These are phyloP conservation scores for Alces alces DNA, from an alignment of 2,113 vertebrate genomes.

Conservation along the genomic window DNA sequence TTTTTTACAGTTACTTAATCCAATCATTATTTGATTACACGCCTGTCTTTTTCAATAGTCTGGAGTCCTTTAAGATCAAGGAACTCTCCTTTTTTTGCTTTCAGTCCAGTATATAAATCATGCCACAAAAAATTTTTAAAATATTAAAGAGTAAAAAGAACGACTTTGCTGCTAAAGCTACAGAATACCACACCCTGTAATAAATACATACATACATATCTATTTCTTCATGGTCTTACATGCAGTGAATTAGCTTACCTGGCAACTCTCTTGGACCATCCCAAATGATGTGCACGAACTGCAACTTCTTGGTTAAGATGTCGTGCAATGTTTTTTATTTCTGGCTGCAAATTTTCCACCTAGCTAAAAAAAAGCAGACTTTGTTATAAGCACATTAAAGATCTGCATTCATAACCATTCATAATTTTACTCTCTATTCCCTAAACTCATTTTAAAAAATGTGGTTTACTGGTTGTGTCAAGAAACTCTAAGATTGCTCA, in stretches of 20 bases:
- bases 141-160: neutral
- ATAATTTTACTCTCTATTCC: neutral
- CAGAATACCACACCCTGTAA: neutral
- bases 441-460: conserved; percentile 21
- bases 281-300: conserved; percentile 79
- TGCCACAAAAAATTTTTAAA: neutral
- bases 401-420: neutral
- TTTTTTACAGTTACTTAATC: neutral
- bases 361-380: conserved; percentile 80
- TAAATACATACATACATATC: neutral
- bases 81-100: neutral
- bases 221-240: neutral
- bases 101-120: neutral
- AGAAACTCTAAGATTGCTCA: neutral
- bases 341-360: conserved; percentile 91
- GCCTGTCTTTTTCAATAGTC: neutral
- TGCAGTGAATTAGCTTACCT: conserved; percentile 76
- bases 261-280: conserved; percentile 89
- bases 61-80: neutral
- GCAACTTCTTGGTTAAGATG: conserved; percentile 89
- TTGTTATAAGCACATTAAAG: conserved; percentile 35
- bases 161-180: neutral
- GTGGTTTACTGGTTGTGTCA: neutral
- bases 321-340: conserved; percentile 87
- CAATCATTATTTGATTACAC: neutral